Conservation (phyloP, 2,113 vertebrate genomes). For the Phaethornis superciliosus region DNA sequence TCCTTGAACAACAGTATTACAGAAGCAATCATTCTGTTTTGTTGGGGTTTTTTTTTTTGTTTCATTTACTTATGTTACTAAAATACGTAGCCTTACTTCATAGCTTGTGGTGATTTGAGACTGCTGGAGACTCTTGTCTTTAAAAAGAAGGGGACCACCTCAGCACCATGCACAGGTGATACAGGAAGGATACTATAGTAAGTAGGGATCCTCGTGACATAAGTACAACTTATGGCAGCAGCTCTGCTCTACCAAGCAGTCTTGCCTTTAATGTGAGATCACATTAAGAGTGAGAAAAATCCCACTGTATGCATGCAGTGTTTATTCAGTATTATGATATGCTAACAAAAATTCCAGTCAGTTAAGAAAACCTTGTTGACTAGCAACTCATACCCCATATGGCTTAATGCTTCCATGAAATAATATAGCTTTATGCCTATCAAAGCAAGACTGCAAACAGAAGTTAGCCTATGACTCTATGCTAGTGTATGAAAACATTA, state of each 20-base stretch:
- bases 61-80: background rate
- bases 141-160: background rate
- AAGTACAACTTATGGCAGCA: background rate
- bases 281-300: background rate
- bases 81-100: background rate
- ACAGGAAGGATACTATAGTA: background rate
- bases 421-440: background rate
- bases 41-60: background rate
- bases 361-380: background rate
- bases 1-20: background rate
- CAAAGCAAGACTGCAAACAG: conserved; percentile 15
- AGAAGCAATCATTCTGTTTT: background rate
- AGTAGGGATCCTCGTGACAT: background rate
- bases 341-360: conserved; percentile 33
- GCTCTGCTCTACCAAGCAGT: background rate
- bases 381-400: background rate
- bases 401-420: background rate
- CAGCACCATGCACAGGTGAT: background rate
- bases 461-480: background rate
- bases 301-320: background rate
- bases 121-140: background rate
- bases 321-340: background rate
- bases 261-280: background rate
- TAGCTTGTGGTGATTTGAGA: background rate
- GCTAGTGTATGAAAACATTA: background rate